These are phyloP conservation scores for Crotalus horridus DNA, from an alignment of 2,113 vertebrate species.

Conservation along the genomic window DNA sequence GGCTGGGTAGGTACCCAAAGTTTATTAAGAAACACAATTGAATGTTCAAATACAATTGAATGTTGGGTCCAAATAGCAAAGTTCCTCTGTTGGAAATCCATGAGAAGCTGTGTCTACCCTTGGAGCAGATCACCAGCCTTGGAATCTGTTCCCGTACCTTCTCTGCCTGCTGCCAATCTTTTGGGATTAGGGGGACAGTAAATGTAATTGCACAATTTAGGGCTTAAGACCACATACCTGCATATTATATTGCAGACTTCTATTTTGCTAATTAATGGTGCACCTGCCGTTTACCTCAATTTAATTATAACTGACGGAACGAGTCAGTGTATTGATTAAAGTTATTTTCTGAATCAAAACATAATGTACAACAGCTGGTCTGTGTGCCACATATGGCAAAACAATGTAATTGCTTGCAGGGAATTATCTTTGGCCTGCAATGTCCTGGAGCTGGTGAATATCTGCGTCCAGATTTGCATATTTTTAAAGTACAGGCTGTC, in stretches of 20 bases:
- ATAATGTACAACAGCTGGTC: conserved; percentile 65
- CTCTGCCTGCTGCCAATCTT: neutral
- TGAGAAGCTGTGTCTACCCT: neutral
- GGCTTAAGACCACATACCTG: conserved; percentile 21
- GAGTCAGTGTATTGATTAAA: conserved; percentile 65
- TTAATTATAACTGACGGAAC: conserved; percentile 66
- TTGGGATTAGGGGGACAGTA: neutral
- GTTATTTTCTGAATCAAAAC: conserved; percentile 60
- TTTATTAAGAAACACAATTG: neutral
- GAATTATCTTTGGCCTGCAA: conserved; percentile 4
- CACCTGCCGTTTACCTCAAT: conserved; percentile 65
- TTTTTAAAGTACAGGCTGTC: neutral
- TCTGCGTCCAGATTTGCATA: conserved; percentile 28
- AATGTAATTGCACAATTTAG: neutral
- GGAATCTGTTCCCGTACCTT: neutral
- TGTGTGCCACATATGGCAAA: conserved; percentile 42
- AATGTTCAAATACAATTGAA: neutral
- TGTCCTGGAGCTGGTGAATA: conserved; percentile 30
- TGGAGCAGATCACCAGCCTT: neutral
- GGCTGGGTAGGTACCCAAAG: neutral
- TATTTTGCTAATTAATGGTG: conserved; percentile 60
- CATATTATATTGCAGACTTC: conserved; percentile 45
- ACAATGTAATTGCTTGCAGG: conserved; percentile 55
- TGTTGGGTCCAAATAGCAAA: neutral
- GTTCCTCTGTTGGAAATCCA: neutral